Conservation (phyloP, 2,797 vertebrate species). For the Anabas testudineus region DNA sequence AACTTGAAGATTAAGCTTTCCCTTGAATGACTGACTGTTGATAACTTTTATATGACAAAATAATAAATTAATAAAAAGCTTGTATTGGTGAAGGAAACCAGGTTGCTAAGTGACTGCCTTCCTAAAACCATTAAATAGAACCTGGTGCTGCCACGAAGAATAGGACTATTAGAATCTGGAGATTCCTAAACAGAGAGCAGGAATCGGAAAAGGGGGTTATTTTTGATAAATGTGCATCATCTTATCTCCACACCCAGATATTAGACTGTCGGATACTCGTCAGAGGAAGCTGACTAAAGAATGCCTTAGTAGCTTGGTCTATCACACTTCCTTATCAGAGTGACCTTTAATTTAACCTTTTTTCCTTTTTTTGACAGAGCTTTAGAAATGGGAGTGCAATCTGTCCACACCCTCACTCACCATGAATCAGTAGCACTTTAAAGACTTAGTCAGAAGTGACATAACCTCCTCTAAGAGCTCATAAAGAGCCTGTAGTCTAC, state of each 20-base stretch:
- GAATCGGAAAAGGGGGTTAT: conserved; percentile 41
- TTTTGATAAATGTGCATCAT: conserved; percentile 30
- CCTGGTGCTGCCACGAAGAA: conserved; percentile 7
- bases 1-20: background rate
- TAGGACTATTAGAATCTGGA: conserved; percentile 29
- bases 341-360: conserved; percentile 36
- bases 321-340: conserved; percentile 45
- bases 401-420: conserved; percentile 3
- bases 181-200: conserved; percentile 23
- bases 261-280: conserved; percentile 27
- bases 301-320: conserved; percentile 8
- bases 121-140: conserved; percentile 5
- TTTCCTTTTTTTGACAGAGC: conserved; percentile 13
- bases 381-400: conserved; percentile 8
- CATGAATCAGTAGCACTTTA: conserved; percentile 36
- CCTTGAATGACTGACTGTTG: background rate
- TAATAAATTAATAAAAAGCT: background rate
- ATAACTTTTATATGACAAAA: background rate
- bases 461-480: conserved; percentile 41
- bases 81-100: conserved; percentile 4
- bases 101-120: background rate
- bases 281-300: conserved; percentile 37
- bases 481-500: conserved; percentile 27
- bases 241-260: conserved; percentile 31
- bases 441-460: conserved; percentile 59